phyloP scores from a whole-genome alignment of 2,113 vertebrate genomes.

The Callithrix jacchus region DNA sequence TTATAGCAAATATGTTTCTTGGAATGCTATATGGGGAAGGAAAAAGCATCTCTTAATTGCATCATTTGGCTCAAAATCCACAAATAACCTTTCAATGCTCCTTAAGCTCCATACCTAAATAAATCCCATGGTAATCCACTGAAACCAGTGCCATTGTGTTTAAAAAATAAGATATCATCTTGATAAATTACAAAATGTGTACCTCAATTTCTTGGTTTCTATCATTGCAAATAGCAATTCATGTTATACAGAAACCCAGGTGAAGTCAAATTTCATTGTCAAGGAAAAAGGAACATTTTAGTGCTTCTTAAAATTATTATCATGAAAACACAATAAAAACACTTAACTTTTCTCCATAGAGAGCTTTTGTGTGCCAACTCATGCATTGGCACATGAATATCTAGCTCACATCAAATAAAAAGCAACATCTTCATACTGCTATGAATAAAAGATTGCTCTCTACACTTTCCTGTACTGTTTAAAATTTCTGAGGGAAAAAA shows the following conservation, averaged over 20 bases:
- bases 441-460: neutral
- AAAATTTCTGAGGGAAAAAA: constrained; percentile 6
- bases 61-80: constrained; percentile 10
- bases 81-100: neutral
- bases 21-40: neutral
- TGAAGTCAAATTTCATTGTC: constrained; percentile 3
- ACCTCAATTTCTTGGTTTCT: neutral
- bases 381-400: neutral
- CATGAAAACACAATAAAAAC: constrained; percentile 2
- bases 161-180: neutral
- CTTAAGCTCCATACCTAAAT: neutral
- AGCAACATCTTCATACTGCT: neutral
- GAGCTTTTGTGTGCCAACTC: neutral
- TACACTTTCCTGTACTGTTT: neutral
- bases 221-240: neutral
- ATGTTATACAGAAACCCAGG: neutral
- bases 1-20: neutral
- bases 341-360: neutral
- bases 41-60: neutral
- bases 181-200: neutral
- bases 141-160: neutral
- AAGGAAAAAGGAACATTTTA: neutral
- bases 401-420: neutral
- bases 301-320: constrained; percentile 25
- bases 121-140: neutral